Percentiles rank a stretch among this genome's conserved stretches.
Conservation (phyloP, 2,113 vertebrate species). For the Caranx melampygus region DNA sequence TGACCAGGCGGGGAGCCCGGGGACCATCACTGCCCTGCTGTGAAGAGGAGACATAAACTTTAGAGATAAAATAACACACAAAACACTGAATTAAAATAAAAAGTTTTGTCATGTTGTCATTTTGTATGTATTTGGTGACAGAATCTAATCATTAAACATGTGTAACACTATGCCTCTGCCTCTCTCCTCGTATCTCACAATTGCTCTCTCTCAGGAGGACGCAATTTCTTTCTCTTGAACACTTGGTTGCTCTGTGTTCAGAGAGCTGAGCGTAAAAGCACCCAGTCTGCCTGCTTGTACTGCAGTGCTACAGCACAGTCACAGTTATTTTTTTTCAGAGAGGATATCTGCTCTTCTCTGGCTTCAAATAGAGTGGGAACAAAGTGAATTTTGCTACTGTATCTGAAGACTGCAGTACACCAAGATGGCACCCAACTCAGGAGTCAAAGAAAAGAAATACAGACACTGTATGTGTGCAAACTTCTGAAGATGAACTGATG, state of each 20-base stretch:
- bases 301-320: conserved; percentile 47
- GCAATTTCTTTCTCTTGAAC: conserved; percentile 53
- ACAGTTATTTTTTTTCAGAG: conserved; percentile 45
- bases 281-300: conserved; percentile 41
- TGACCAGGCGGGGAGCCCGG: conserved; percentile 90
- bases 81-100: not conserved
- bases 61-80: not conserved
- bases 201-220: conserved; percentile 47
- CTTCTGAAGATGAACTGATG: conserved; percentile 18
- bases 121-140: conserved; percentile 21
- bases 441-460: conserved; percentile 40
- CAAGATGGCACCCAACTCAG: conserved; percentile 37
- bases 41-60: conserved; percentile 45
- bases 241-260: conserved; percentile 55
- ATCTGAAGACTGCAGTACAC: conserved; percentile 49
- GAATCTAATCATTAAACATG: conserved; percentile 53
- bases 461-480: conserved; percentile 18
- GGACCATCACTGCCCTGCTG: conserved; percentile 89
- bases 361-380: conserved; percentile 68
- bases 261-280: conserved; percentile 57
- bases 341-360: conserved; percentile 54
- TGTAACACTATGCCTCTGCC: conserved; percentile 22
- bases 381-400: conserved; percentile 67
- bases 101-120: conserved; percentile 18
- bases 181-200: conserved; percentile 23